phyloP scores from a whole-genome alignment of 1,140 invertebrate species.

The Drosophila bocqueti region DNA sequence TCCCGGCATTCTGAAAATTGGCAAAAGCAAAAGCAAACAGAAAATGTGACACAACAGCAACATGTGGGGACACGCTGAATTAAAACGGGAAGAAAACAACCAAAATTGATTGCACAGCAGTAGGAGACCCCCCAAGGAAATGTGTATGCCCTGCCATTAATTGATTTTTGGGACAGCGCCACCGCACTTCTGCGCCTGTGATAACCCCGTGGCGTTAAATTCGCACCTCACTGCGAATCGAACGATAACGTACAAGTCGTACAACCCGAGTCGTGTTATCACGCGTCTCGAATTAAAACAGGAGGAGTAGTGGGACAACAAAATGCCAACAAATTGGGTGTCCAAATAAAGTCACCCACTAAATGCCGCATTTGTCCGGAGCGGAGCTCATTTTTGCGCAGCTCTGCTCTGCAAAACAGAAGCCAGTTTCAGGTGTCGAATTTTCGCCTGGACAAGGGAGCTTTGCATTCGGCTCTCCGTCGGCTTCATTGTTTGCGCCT shows the following conservation, averaged over 20 bases:
- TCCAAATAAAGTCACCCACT: conserved; percentile 10
- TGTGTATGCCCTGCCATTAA: conserved; percentile 36
- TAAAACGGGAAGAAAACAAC: conserved; percentile 36
- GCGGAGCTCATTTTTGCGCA: conserved; percentile 6
- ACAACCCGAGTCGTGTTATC: conserved; percentile 1
- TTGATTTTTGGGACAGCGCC: conserved; percentile 29
- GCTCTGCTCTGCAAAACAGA: conserved; percentile 1
- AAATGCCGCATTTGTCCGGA: conserved; percentile 34
- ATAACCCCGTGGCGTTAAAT: conserved; percentile 15
- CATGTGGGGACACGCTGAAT: conserved; percentile 43
- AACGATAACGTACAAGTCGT: conserved; percentile 6
- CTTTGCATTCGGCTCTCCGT: conserved; percentile 23
- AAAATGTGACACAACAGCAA: conserved; percentile 27
- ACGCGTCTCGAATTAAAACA: background rate
- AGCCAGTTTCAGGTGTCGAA: conserved; percentile 37
- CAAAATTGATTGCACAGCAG: conserved; percentile 28
- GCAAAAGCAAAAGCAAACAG: conserved; percentile 23
- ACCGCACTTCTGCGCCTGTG: background rate
- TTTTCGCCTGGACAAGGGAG: conserved; percentile 13
- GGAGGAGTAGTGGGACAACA: background rate
- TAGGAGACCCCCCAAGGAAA: conserved; percentile 15
- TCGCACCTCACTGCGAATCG: conserved; percentile 29
- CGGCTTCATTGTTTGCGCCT: conserved; percentile 41
- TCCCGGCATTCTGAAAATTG: conserved; percentile 24
- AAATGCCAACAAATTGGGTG: conserved; percentile 19